Evolutionary conservation across 2,888 invertebrate genomes (phyloP).

Genomic region (Volucella zonaria): DNA sequence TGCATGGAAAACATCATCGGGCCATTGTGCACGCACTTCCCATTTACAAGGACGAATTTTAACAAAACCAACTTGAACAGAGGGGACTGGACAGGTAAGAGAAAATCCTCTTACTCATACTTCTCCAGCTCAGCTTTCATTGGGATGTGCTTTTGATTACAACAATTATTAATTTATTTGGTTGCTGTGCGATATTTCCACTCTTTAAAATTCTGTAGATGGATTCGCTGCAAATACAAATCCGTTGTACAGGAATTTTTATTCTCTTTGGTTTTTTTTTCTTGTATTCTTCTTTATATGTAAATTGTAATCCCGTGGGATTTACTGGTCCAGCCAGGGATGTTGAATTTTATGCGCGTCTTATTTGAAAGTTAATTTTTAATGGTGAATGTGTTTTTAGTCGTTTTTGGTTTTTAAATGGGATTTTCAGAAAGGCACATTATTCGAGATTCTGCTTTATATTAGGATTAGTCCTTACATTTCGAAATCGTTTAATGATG

Average conservation of each 20-base stretch:
- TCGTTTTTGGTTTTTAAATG: neutral
- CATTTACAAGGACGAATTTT: neutral
- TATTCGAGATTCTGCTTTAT: too few species aligned
- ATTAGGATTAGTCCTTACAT: too few species aligned
- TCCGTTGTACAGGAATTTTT: neutral
- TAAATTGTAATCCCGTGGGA: conserved; percentile 46
- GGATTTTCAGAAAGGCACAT: too few species aligned
- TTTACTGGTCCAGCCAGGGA: conserved; percentile 17
- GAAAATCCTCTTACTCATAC: too few species aligned
- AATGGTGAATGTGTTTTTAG: neutral
- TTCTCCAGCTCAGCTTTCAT: neutral
- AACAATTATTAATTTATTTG: conserved; percentile 61
- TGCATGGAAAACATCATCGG: neutral
- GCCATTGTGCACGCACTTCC: neutral
- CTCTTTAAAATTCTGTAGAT: conserved; percentile 44
- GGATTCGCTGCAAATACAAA: conserved; percentile 42
- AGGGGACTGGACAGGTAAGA: too few species aligned
- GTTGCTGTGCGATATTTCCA: conserved; percentile 24
- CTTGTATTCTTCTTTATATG: conserved; percentile 2
- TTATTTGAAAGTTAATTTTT: conserved; percentile 34
- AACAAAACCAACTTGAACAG: neutral
- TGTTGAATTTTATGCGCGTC: conserved; percentile 16
- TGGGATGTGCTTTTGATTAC: conserved; percentile 50
- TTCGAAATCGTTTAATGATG: too few species aligned
- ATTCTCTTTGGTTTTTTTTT: too few species aligned